Evolutionary conservation across 2,797 vertebrate genomes (phyloP).

Genomic region (Rhyacichthys aspro): DNA sequence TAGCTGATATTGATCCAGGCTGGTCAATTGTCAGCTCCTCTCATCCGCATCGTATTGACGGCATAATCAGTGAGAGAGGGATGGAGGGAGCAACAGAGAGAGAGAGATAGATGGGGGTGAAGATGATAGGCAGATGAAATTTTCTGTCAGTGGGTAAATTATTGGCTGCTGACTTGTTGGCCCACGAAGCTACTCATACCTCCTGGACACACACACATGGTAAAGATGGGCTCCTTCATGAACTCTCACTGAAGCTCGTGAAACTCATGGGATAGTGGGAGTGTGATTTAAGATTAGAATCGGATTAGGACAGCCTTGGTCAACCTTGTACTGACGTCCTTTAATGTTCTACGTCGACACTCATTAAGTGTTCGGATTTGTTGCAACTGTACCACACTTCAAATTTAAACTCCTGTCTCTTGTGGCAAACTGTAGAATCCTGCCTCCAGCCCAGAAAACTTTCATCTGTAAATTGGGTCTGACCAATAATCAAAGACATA

Average conservation of each 20-base stretch:
- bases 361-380: too few relatives aligned
- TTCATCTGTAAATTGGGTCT: too few relatives aligned
- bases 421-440: too few relatives aligned
- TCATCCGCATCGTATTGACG: conserved; percentile 98
- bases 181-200: conserved; percentile 84
- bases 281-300: background rate
- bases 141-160: conserved; percentile 97
- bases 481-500: background rate
- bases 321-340: too few relatives aligned
- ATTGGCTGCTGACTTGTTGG: conserved; percentile 97
- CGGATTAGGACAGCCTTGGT: too few relatives aligned
- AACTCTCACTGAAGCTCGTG: background rate
- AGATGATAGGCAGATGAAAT: conserved; percentile 95
- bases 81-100: conserved; percentile 76
- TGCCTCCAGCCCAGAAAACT: too few relatives aligned
- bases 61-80: conserved; percentile 90
- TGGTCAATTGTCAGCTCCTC: conserved; percentile 98
- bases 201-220: conserved; percentile 68
- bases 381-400: too few relatives aligned
- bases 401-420: too few relatives aligned
- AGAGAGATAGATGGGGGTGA: conserved; percentile 43
- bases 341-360: background rate
- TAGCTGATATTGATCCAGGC: conserved; percentile 98
- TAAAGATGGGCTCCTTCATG: conserved; percentile 36
- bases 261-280: background rate